phyloP scores from a whole-genome alignment of 2,888 invertebrate species.

The Drosophila affinis region DNA sequence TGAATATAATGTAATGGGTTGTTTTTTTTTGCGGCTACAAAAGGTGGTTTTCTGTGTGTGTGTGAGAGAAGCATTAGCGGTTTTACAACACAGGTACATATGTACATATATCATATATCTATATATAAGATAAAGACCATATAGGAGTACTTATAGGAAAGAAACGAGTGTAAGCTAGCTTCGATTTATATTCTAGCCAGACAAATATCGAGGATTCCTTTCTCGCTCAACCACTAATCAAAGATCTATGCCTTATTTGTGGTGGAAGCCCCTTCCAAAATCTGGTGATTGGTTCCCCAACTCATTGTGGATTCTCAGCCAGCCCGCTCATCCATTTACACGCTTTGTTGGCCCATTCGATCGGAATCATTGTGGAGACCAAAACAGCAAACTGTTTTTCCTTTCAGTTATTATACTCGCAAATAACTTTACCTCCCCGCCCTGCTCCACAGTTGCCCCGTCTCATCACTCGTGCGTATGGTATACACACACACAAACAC shows the following conservation, averaged over 20 bases:
- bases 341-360: slow-evolving; percentile 14
- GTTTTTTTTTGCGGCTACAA: not conserved
- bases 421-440: slow-evolving; percentile 9
- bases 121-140: no score
- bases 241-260: not conserved
- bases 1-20: not conserved
- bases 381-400: slow-evolving; percentile 17
- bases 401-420: slow-evolving; percentile 21
- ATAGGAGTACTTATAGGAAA: no score
- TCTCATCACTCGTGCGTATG: no score
- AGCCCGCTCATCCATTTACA: slow-evolving; percentile 1
- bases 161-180: no score
- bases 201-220: no score
- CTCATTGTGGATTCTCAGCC: slow-evolving; percentile 15
- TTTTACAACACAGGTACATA: no score
- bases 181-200: no score
- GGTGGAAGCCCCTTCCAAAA: no score
- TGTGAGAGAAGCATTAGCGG: no score
- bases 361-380: slow-evolving; percentile 11
- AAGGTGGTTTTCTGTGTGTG: not conserved
- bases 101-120: no score
- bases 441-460: not conserved
- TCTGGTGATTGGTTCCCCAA: not conserved
- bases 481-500: slow-evolving; percentile 23
- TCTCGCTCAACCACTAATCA: not conserved